Percentiles rank a stretch among this genome's conserved stretches.
These are phyloP conservation scores for Brachyhypopomus gauderio DNA, from an alignment of 2,113 vertebrate species.

Conservation along the genomic window DNA sequence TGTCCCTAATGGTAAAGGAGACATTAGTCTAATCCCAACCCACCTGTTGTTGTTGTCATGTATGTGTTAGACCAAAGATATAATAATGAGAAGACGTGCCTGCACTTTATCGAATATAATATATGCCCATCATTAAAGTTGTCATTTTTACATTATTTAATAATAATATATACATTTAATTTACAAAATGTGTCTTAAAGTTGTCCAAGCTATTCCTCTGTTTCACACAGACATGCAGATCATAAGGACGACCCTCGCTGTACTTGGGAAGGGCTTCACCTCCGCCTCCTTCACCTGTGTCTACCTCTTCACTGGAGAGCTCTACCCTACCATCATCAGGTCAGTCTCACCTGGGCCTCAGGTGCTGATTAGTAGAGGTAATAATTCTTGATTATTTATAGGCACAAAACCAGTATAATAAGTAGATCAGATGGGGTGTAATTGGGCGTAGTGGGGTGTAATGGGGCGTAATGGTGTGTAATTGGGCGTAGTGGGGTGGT, in stretches of 20 bases:
- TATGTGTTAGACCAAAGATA: too few relatives aligned
- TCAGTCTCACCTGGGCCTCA: constrained; percentile 45
- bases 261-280: constrained; percentile 79
- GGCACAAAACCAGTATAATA: background rate
- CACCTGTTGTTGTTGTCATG: too few relatives aligned
- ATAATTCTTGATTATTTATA: too few relatives aligned
- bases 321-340: constrained; percentile 81
- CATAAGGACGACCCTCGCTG: constrained; percentile 69
- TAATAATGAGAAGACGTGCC: too few relatives aligned
- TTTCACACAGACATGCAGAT: constrained; percentile 74
- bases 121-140: too few relatives aligned
- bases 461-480: background rate
- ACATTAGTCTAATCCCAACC: background rate
- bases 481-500: background rate
- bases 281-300: constrained; percentile 72
- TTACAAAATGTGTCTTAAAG: too few relatives aligned
- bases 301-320: constrained; percentile 73
- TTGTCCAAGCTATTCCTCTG: too few relatives aligned
- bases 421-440: background rate
- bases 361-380: too few relatives aligned
- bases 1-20: constrained; percentile 78
- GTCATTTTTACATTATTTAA: too few relatives aligned
- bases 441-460: background rate
- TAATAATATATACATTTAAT: too few relatives aligned
- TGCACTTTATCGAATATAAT: too few relatives aligned